These are phyloP conservation scores for Paedocypris micromegethes DNA, from an alignment of 2,797 vertebrate genomes.

Conservation along the genomic window DNA sequence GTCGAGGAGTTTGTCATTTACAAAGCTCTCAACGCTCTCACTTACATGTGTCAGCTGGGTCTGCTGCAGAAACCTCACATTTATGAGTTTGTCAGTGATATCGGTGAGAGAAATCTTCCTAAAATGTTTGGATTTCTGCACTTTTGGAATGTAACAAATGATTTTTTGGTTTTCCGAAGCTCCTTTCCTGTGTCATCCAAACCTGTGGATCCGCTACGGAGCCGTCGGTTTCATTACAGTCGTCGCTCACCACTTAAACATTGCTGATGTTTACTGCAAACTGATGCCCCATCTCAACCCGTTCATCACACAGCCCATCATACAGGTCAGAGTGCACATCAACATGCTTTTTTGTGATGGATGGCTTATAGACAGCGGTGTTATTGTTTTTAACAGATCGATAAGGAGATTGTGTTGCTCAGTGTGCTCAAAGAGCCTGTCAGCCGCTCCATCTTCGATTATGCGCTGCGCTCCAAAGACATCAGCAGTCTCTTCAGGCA, in stretches of 20 bases:
- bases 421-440: constrained; percentile 94
- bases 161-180: constrained; percentile 61
- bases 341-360: too few species aligned
- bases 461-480: constrained; percentile 90
- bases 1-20: constrained; percentile 98
- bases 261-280: constrained; percentile 96
- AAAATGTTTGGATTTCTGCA: background rate
- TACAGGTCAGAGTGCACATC: constrained; percentile 71
- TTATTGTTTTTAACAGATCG: constrained; percentile 72
- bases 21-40: constrained; percentile 92
- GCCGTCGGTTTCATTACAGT: constrained; percentile 95
- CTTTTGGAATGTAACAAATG: background rate
- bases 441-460: constrained; percentile 95
- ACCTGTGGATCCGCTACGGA: constrained; percentile 95
- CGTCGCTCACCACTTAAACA: constrained; percentile 90
- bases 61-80: constrained; percentile 95
- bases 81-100: constrained; percentile 94
- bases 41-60: constrained; percentile 94
- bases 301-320: constrained; percentile 92
- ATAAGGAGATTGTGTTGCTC: constrained; percentile 92
- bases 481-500: constrained; percentile 89
- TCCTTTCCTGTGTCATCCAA: constrained; percentile 93
- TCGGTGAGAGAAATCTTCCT: constrained; percentile 72
- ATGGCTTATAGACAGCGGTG: background rate
- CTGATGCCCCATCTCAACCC: constrained; percentile 92